Evolutionary conservation across 2,888 invertebrate species (phyloP).

Genomic region (Parnassius orleans): DNA sequence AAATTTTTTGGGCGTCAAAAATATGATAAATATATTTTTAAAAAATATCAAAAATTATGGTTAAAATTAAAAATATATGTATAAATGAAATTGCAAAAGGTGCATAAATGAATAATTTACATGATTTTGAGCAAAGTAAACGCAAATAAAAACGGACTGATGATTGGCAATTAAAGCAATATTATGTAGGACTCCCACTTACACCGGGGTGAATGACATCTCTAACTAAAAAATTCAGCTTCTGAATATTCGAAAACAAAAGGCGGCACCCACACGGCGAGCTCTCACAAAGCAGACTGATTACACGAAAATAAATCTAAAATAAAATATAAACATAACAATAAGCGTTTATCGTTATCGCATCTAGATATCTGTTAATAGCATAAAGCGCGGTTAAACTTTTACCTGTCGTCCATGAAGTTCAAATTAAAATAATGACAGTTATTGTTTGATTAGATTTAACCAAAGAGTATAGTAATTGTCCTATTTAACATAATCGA

Average conservation of each 20-base stretch:
- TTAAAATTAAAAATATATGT: background rate
- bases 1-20: no score
- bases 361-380: conserved; percentile 21
- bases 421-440: conserved; percentile 39
- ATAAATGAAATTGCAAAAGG: background rate
- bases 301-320: conserved; percentile 61
- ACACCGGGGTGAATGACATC: conserved; percentile 76
- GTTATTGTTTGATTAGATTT: conserved; percentile 39
- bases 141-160: background rate
- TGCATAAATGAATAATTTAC: background rate
- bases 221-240: conserved; percentile 40
- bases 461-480: no score
- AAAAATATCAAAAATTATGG: no score
- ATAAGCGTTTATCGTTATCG: conserved; percentile 31
- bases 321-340: conserved; percentile 45
- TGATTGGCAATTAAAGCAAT: conserved; percentile 5
- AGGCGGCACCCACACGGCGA: conserved; percentile 52
- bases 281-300: conserved; percentile 47
- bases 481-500: conserved; percentile 23
- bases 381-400: conserved; percentile 17
- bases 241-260: conserved; percentile 38
- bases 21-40: no score
- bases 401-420: conserved; percentile 61
- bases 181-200: conserved; percentile 49
- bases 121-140: background rate